Evolutionary conservation across 2,888 invertebrate genomes (phyloP), one percentile per base, ranked within the genome.

Genomic region (Dolichopus griseipennis): DNA sequence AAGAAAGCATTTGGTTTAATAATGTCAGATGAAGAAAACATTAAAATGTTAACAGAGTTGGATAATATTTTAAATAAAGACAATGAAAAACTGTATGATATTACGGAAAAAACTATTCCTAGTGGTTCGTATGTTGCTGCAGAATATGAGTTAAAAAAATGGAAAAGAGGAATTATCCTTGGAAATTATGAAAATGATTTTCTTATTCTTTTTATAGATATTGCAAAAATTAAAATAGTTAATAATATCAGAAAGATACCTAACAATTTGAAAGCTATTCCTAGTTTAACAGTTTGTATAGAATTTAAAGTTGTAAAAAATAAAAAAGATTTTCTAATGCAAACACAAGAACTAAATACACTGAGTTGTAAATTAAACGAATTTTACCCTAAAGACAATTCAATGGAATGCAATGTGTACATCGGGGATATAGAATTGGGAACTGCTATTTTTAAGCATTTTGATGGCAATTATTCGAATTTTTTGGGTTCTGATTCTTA

Each of bases 121-220:
- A 70, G 72, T 10, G 74, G 74, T 8, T 69, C 71, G 2, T 74
- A 72, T 68, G 70, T 75, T 1, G 52, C 52, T 12, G 73, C 70
- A 3, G 74, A 72, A 0, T 70, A 69, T 2, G 73, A 72, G 1
- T 20, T 67, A 0, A 27, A 69, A 33, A 72, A 72, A 7, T 75
- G 75, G 75, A 71, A 69, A 12, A 72, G 75, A 9, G 73, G 72
- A 0, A 61, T 73, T 9, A n/a, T 74, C 1, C 69, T 75, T 65
- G 72, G 70, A 22, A 70, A 68, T 21, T 72, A 69, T 61, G 70
- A 68, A 27, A 72, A 72, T 10, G 66, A 70, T 3, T 74, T 69
- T 52, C 41, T 75, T 4, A 72, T 75, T 0, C 75, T 74, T 66
- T 70, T 73, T 0, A 63, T 74, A 9, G 75, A 75, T 67, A 72